phyloP scores from a whole-genome alignment of 2,888 invertebrate genomes.

The Lasioglossum lativentre region DNA sequence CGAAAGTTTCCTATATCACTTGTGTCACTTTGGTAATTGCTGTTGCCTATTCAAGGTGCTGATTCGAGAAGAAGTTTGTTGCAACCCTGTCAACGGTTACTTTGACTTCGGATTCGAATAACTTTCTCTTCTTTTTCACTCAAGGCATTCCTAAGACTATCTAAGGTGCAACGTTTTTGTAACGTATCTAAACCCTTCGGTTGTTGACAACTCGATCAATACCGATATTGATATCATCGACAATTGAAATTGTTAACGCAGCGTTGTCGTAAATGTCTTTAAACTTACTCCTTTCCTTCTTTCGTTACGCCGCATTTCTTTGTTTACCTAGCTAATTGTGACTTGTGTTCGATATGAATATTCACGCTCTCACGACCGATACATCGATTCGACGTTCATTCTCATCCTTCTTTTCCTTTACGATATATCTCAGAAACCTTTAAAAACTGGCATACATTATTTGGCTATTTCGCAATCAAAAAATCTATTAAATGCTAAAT shows the following conservation, averaged over 20 bases:
- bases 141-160: not conserved
- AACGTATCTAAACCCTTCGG: not conserved
- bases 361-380: conserved; percentile 21
- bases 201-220: not conserved
- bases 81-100: not conserved
- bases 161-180: not conserved
- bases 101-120: not conserved
- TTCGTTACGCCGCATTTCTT: conserved; percentile 22
- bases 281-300: conserved; percentile 2
- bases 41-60: conserved; percentile 16
- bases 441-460: not conserved
- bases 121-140: not conserved
- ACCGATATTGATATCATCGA: not conserved
- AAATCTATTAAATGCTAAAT: conserved; percentile 1
- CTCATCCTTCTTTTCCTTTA: not conserved
- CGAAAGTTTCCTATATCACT: not conserved
- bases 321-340: conserved; percentile 51
- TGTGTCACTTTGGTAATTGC: conserved; percentile 46
- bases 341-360: conserved; percentile 59
- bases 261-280: conserved; percentile 16
- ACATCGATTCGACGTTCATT: not conserved
- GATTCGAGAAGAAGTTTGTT: conserved; percentile 16
- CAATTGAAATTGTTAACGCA: not conserved
- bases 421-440: conserved; percentile 10
- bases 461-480: not conserved